phyloP scores from a whole-genome alignment of 2,797 vertebrate genomes.

The Alouatta caraya region DNA sequence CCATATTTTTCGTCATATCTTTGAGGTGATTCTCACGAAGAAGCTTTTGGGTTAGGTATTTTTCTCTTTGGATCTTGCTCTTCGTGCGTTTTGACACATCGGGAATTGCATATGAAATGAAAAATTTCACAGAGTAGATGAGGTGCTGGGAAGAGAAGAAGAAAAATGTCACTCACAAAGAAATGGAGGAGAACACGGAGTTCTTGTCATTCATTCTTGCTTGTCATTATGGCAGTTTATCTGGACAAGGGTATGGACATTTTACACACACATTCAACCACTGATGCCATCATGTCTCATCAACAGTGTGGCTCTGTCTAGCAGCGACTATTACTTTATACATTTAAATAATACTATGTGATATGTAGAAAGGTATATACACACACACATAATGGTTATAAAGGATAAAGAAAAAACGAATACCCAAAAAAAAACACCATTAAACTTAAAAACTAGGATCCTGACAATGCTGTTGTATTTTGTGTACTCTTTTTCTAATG shows the following conservation, averaged over 20 bases:
- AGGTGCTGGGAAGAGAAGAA: conserved; percentile 88
- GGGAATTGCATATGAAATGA: conserved; percentile 92
- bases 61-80: conserved; percentile 93
- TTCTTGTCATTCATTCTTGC: not conserved
- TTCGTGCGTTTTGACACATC: conserved; percentile 90
- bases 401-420: not conserved
- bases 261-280: fast-evolving
- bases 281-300: not conserved
- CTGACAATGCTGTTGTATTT: not conserved
- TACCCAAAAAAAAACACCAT: not conserved
- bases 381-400: not conserved
- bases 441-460: not conserved
- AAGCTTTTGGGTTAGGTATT: conserved; percentile 92
- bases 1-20: conserved; percentile 86
- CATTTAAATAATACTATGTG: not conserved
- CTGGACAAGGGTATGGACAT: no score
- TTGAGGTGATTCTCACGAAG: conserved; percentile 91
- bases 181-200: not conserved
- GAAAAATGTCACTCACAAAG: conserved; percentile 50
- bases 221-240: fast-evolving
- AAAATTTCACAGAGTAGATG: conserved; percentile 94
- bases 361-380: not conserved
- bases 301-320: no score
- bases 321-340: not conserved
- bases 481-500: not conserved